These are phyloP conservation scores for Pseudonaja textilis DNA, from an alignment of 2,113 vertebrate genomes.

Conservation along the genomic window DNA sequence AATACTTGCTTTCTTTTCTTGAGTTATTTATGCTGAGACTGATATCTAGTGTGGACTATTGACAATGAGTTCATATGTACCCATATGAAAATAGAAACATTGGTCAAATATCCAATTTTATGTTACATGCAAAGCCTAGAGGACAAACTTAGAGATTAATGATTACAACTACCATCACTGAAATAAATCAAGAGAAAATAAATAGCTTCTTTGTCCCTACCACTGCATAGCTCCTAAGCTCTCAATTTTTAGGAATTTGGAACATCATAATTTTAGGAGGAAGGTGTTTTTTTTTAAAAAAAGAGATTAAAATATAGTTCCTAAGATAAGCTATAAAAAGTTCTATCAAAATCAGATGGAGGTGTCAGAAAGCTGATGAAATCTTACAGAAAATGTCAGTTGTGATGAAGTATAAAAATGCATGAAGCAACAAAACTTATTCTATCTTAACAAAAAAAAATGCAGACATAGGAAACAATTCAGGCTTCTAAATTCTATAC, in stretches of 20 bases:
- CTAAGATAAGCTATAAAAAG: background rate
- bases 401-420: slow-evolving; percentile 2
- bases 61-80: background rate
- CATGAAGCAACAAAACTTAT: background rate
- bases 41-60: background rate
- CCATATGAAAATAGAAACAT: no score
- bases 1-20: background rate
- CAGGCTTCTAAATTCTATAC: background rate
- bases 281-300: background rate
- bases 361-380: slow-evolving; percentile 26
- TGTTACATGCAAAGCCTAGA: background rate
- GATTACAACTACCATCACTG: background rate
- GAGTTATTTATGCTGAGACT: background rate
- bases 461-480: background rate
- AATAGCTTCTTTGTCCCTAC: background rate
- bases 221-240: background rate
- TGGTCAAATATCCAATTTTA: background rate
- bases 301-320: slow-evolving; percentile 15
- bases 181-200: slow-evolving; percentile 5
- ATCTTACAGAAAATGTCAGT: slow-evolving; percentile 28
- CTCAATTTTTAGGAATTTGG: background rate
- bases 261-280: background rate
- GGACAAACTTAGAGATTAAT: slow-evolving; percentile 15
- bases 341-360: slow-evolving; percentile 19
- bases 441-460: background rate